Base-by-base conservation (phyloP, 1,140 invertebrate genomes). In the Conus betulinus region DNA sequence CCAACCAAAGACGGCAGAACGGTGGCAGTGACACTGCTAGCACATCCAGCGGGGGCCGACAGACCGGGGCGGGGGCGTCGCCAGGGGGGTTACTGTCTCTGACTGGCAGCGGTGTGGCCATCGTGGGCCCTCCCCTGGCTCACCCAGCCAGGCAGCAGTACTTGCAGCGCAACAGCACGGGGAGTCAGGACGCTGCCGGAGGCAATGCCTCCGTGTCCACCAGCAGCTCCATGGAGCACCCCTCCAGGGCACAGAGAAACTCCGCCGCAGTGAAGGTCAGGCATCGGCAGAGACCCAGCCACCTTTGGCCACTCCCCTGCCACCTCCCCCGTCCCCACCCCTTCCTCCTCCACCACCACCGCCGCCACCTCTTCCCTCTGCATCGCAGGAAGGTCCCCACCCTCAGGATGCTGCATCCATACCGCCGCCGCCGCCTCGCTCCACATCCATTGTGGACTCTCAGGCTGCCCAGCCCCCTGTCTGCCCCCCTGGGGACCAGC, bases 81-180 rank as follows among this genome's bases (percentile, higher is more conserved):
- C n/a, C 57, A 53, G n/a, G 17, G 74, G 84, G 78, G 78, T 15
- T 81, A 79, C 23, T 27, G 23, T 55, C 23, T 20, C 86, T 17
- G 25, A 60, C 5, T 4, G 85, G 74, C 20, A 87, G 88, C 23
- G 88, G 87, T 51, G 89, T 89, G 39, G 71, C 86, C 60, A 57
- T 85, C 52, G 89, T 90, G 23, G 88, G 82, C 39, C 87, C 84
- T 71, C 88, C 84, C 55, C 67, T 76, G 4, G 25, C 60, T 23
- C 76, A 23, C 83, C 83, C 91, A 27, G 82, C 57, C 55, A 6
- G 82, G 23, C 87, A 84, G 86, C 90, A 87, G 83, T 87, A 88
- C 25, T 60, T 88, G 71, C 89, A 90, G 82, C 78, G 39, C 5
- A 90, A 88, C 78, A 91, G 88, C 74, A 89, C 88, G 79, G 88